phyloP scores from a whole-genome alignment of 53 echinoderm and acorn worm species.

The Patiria pectinifera region DNA sequence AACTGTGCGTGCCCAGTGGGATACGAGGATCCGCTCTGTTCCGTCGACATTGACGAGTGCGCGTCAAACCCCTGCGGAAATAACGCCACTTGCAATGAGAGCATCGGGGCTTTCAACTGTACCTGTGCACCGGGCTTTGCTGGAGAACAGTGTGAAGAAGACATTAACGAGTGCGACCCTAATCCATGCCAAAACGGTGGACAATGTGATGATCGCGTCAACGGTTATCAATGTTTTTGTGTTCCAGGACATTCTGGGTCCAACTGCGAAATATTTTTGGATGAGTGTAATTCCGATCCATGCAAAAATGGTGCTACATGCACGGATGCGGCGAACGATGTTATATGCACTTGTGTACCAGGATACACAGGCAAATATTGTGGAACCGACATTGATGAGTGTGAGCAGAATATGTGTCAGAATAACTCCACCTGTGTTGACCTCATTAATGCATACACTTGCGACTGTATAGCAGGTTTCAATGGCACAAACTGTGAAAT shows the following conservation, averaged over 20 bases:
- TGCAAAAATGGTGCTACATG: conserved; percentile 65
- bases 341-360: conserved; percentile 50
- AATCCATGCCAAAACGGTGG: conserved; percentile 52
- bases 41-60: conserved; percentile 72
- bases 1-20: conserved; percentile 74
- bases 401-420: conserved; percentile 26
- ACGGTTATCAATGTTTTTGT: conserved; percentile 58
- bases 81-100: conserved; percentile 41
- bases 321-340: not conserved
- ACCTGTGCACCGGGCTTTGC: conserved; percentile 49
- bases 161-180: conserved; percentile 57
- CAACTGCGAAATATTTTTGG: conserved; percentile 41
- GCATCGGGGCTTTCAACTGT: conserved; percentile 49
- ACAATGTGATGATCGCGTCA: conserved; percentile 15
- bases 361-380: conserved; percentile 46
- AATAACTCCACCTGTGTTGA: conserved; percentile 56
- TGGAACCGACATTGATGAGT: conserved; percentile 58
- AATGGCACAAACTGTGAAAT: conserved; percentile 58
- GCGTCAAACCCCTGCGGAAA: conserved; percentile 66
- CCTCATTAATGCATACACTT: conserved; percentile 39
- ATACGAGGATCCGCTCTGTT: conserved; percentile 71
- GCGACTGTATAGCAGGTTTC: conserved; percentile 48
- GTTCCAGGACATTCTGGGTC: conserved; percentile 33
- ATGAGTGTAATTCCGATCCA: conserved; percentile 49
- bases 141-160: conserved; percentile 38